phyloP scores from a whole-genome alignment of 2,797 vertebrate species.

The Apodemus agrarius region DNA sequence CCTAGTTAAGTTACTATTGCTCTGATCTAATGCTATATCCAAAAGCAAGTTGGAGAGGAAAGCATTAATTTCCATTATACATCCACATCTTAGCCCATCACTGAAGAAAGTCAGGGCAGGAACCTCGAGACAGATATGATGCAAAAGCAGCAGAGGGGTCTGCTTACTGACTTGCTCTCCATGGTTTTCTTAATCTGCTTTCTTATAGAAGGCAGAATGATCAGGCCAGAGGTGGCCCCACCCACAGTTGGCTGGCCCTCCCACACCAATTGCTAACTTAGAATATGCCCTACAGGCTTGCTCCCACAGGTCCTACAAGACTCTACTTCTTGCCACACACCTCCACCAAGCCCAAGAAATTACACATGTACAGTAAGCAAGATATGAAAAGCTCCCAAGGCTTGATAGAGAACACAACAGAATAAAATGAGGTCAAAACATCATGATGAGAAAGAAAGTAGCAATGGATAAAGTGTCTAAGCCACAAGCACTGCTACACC shows the following conservation, averaged over 20 bases:
- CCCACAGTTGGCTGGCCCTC: background rate
- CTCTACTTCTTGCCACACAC: background rate
- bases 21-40: background rate
- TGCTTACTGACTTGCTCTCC: background rate
- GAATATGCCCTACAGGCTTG: background rate
- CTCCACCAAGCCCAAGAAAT: background rate
- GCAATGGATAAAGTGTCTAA: conserved; percentile 24
- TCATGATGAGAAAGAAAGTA: conserved; percentile 5
- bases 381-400: background rate
- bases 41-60: background rate
- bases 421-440: background rate
- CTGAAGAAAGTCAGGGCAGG: background rate
- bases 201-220: background rate
- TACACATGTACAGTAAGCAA: background rate
- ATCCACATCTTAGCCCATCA: no score
- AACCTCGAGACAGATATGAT: background rate
- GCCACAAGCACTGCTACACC: background rate
- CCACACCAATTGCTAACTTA: background rate
- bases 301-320: background rate
- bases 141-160: background rate
- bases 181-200: background rate
- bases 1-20: background rate
- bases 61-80: background rate
- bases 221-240: background rate
- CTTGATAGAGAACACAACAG: background rate